Evolutionary conservation across 2,797 vertebrate genomes (phyloP).

Genomic region (Parotocinclus haroldoi): DNA sequence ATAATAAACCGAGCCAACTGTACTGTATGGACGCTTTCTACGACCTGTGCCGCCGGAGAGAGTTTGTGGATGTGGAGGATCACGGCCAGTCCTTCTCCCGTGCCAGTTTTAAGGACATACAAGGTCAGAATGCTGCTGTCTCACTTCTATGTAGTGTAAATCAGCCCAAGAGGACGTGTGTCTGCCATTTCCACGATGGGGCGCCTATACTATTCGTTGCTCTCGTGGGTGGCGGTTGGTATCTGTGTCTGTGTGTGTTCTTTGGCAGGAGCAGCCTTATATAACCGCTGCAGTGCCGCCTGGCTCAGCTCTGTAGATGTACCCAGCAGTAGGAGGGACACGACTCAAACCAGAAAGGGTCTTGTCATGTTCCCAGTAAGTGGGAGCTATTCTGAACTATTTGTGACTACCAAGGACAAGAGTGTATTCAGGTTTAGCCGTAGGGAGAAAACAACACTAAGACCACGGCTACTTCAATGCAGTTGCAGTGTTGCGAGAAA

Average conservation of each 20-base stretch:
- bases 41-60: conserved; percentile 6
- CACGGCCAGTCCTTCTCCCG: no score
- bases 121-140: neutral
- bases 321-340: conserved; percentile 45
- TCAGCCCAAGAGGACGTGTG: conserved; percentile 21
- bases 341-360: conserved; percentile 47
- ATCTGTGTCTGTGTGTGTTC: conserved; percentile 27
- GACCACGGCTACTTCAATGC: no score
- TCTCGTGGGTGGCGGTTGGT: conserved; percentile 24
- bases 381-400: conserved; percentile 12
- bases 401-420: neutral
- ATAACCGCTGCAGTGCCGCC: conserved; percentile 64
- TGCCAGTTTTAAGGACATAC: no score
- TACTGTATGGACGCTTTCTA: conserved; percentile 59
- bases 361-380: conserved; percentile 44
- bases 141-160: neutral
- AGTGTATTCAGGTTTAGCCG: no score
- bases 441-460: no score
- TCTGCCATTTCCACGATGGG: conserved; percentile 4
- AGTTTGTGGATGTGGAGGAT: no score
- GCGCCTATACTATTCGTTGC: conserved; percentile 25
- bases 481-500: no score
- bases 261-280: conserved; percentile 53
- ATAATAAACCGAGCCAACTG: conserved; percentile 61
- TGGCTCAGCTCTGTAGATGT: conserved; percentile 60